Evolutionary conservation across 2,888 invertebrate species (phyloP).

Genomic region (Crepidodera aurea): DNA sequence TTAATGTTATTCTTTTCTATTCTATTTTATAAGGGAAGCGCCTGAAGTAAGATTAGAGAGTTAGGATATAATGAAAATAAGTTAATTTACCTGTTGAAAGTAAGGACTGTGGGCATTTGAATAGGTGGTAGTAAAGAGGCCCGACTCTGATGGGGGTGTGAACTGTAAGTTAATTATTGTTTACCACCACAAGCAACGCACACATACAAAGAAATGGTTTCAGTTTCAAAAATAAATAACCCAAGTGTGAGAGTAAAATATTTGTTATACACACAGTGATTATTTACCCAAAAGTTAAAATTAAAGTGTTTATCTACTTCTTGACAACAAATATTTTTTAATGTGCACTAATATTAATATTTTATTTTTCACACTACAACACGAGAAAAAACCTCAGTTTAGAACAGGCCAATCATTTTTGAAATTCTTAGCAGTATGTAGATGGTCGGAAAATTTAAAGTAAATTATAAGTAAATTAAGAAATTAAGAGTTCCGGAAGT

Average conservation of each 20-base stretch:
- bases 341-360: no score
- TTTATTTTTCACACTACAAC: no score
- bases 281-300: conserved; percentile 42
- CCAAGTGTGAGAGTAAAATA: no score
- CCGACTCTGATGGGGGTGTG: conserved; percentile 53
- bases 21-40: not conserved
- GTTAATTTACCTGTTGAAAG: conserved; percentile 67
- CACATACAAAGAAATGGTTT: not conserved
- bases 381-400: no score
- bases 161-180: conserved; percentile 50
- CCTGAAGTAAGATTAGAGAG: not conserved
- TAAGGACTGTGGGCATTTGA: conserved; percentile 67
- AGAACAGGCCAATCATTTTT: no score
- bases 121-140: conserved; percentile 66
- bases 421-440: no score
- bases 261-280: conserved; percentile 38
- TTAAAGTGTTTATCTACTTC: no score
- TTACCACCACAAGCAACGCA: conserved; percentile 33
- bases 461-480: no score
- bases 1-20: not conserved
- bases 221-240: not conserved
- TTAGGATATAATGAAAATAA: conserved; percentile 9
- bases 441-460: no score
- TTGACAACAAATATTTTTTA: no score
- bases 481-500: no score